Percentiles rank a stretch among this genome's conserved stretches.
Evolutionary conservation across 2,888 invertebrate species (phyloP).

Genomic region (Dysmachus trigonus): DNA sequence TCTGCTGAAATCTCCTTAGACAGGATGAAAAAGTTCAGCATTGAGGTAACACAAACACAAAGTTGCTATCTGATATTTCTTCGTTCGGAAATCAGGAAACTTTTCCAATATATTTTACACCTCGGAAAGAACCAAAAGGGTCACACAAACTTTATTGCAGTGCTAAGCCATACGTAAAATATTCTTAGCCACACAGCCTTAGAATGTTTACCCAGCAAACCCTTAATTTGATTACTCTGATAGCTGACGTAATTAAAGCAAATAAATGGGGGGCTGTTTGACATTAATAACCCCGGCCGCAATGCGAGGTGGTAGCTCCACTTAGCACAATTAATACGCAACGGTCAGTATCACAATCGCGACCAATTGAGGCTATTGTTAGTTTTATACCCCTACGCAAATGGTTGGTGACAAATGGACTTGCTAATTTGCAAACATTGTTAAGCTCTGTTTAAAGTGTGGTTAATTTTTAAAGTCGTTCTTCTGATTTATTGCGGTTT

Average conservation of each 20-base stretch:
- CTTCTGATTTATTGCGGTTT: not conserved
- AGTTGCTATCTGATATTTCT: not conserved
- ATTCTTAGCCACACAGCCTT: not conserved
- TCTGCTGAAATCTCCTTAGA: not conserved
- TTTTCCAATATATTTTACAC: conserved; percentile 28
- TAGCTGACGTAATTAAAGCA: conserved; percentile 23
- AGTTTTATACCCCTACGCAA: not conserved
- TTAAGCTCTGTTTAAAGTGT: not conserved
- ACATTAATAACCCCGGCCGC: not conserved
- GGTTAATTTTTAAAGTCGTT: not conserved
- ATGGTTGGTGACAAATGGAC: not conserved
- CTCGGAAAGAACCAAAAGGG: not conserved
- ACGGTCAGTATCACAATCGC: not conserved
- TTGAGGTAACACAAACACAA: not conserved
- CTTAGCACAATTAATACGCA: conserved; percentile 31
- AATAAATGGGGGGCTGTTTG: conserved; percentile 12
- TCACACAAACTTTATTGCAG: not conserved
- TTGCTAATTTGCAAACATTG: not conserved
- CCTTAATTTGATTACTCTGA: conserved; percentile 19
- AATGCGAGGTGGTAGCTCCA: not conserved
- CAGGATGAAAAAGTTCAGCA: not conserved
- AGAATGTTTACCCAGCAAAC: not conserved
- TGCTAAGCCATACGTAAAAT: conserved; percentile 10
- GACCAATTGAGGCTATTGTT: not conserved
- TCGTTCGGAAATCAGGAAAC: not conserved